These are phyloP conservation scores for Tipula lateralis DNA, from an alignment of 2,888 invertebrate genomes.

Conservation along the genomic window DNA sequence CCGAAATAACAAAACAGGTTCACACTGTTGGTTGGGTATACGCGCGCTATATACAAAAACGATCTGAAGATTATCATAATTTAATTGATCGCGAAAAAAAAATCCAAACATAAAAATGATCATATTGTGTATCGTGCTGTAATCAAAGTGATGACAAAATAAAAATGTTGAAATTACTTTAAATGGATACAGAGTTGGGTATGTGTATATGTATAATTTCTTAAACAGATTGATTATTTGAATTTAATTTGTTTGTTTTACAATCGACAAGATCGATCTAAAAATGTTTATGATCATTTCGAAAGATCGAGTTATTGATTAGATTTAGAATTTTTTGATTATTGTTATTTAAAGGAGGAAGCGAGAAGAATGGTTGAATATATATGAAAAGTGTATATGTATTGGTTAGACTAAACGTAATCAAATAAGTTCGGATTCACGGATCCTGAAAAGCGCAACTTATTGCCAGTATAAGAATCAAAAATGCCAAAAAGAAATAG, in stretches of 20 bases:
- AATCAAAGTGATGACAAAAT: conserved; percentile 11
- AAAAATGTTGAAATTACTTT: not conserved
- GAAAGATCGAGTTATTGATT: not conserved
- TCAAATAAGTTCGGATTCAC: too few species aligned
- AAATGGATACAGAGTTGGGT: not conserved
- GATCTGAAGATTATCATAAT: conserved; percentile 11
- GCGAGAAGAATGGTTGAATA: not conserved
- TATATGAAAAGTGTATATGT: not conserved
- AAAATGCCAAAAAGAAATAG: too few species aligned
- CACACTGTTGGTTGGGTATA: not conserved
- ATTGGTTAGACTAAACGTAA: not conserved
- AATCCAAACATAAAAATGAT: not conserved
- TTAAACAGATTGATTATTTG: not conserved
- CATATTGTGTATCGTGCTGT: not conserved
- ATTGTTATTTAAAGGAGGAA: not conserved
- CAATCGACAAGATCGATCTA: not conserved
- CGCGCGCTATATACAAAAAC: not conserved
- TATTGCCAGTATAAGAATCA: too few species aligned
- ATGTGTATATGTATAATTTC: not conserved
- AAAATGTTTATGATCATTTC: not conserved
- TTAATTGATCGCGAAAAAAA: conserved; percentile 7
- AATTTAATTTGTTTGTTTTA: not conserved
- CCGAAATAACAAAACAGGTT: conserved; percentile 5
- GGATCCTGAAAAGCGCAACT: too few species aligned
- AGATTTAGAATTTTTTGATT: not conserved